Percentiles rank a stretch among this genome's conserved stretches.
These are phyloP conservation scores for Scaptomyza graminum DNA, from an alignment of 1,140 invertebrate genomes.

Conservation along the genomic window DNA sequence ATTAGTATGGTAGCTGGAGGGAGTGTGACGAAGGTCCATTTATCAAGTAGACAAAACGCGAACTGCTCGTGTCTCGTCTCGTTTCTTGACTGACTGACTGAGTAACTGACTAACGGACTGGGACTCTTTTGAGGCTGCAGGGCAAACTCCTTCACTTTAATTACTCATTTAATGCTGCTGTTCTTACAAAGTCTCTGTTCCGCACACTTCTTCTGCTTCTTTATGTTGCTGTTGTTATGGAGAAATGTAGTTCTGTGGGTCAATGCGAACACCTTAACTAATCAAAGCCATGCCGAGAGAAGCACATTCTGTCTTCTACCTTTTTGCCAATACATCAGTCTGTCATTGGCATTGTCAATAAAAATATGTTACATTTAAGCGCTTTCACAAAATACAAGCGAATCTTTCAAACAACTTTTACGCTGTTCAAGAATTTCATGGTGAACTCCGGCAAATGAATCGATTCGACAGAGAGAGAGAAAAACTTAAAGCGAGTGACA, in stretches of 20 bases:
- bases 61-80: slow-evolving; percentile 68
- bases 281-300: slow-evolving; percentile 52
- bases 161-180: slow-evolving; percentile 60
- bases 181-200: slow-evolving; percentile 42
- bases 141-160: slow-evolving; percentile 57
- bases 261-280: slow-evolving; percentile 77
- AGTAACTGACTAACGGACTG: slow-evolving; percentile 30
- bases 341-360: slow-evolving; percentile 46
- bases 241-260: slow-evolving; percentile 77
- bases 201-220: slow-evolving; percentile 1
- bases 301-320: too few species aligned
- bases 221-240: background rate
- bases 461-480: slow-evolving; percentile 25
- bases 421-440: slow-evolving; percentile 41
- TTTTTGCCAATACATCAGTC: slow-evolving; percentile 16
- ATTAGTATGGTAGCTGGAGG: slow-evolving; percentile 34
- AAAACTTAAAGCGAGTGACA: slow-evolving; percentile 45
- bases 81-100: slow-evolving; percentile 42
- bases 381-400: slow-evolving; percentile 35
- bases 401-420: slow-evolving; percentile 43
- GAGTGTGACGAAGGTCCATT: slow-evolving; percentile 65
- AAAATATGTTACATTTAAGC: slow-evolving; percentile 38
- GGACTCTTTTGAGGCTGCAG: slow-evolving; percentile 4
- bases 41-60: slow-evolving; percentile 55
- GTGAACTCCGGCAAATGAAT: slow-evolving; percentile 48